Conservation (phyloP, 2,888 invertebrate species). For the Himalopsyche tibetana region DNA sequence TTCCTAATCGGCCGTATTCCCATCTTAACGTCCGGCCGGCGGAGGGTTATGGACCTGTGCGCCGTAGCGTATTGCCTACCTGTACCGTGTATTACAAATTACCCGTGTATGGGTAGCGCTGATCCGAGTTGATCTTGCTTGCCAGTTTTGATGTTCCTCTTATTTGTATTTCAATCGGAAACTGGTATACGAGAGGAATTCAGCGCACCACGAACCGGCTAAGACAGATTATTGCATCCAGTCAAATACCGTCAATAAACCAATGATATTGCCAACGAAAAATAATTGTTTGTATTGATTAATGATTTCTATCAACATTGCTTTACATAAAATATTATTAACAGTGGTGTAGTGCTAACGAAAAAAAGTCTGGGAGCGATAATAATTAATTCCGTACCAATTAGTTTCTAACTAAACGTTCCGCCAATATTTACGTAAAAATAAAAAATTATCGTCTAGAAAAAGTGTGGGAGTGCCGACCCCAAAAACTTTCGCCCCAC, state of each 20-base stretch:
- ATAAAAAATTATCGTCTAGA: no score
- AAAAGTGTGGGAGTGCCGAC: no score
- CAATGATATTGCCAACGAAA: background rate
- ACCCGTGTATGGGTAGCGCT: conserved; percentile 22
- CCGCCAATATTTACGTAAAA: no score
- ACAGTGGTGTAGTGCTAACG: no score
- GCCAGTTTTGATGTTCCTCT: conserved; percentile 48
- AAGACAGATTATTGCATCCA: background rate
- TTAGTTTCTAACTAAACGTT: no score
- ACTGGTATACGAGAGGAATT: conserved; percentile 9
- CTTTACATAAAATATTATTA: background rate
- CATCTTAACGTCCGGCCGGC: background rate
- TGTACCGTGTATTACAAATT: background rate
- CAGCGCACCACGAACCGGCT: background rate
- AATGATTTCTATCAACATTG: background rate
- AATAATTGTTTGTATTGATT: background rate
- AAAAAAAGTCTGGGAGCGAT: no score
- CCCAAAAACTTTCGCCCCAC: no score
- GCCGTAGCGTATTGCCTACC: background rate
- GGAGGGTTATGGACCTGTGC: conserved; percentile 5
- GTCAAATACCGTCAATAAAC: background rate
- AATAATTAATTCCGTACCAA: no score
- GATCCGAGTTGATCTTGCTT: conserved; percentile 56
- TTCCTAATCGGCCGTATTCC: background rate
- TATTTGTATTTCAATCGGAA: conserved; percentile 25